These are phyloP conservation scores for Neuroterus valhalla DNA, from an alignment of 1,140 invertebrate species.

Conservation along the genomic window DNA sequence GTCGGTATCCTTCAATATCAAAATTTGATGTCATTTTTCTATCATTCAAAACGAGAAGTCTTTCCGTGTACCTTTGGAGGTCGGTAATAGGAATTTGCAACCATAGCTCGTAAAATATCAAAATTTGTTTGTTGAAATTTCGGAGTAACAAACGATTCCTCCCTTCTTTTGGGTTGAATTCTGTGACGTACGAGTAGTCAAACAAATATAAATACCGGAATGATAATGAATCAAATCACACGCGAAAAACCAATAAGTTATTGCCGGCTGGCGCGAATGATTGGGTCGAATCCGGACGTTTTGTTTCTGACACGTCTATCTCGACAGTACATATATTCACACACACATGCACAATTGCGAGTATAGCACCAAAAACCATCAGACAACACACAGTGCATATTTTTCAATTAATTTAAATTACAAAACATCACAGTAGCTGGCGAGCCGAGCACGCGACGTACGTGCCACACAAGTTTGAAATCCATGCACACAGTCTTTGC, in stretches of 20 bases:
- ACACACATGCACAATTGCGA: constrained; percentile 2
- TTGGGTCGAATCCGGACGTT: constrained; percentile 60
- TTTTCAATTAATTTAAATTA: constrained; percentile 75
- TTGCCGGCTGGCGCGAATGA: constrained; percentile 68
- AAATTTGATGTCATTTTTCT: too few species aligned
- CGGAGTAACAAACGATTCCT: not conserved
- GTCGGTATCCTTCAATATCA: too few species aligned
- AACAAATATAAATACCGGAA: constrained; percentile 73
- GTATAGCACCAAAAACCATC: constrained; percentile 59
- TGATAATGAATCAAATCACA: constrained; percentile 73
- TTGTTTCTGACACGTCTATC: constrained; percentile 54
- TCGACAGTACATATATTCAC: constrained; percentile 35
- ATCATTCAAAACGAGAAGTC: too few species aligned
- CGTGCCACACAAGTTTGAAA: constrained; percentile 34
- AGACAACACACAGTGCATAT: constrained; percentile 71
- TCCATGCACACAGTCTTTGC: constrained; percentile 44
- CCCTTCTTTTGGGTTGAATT: constrained; percentile 38
- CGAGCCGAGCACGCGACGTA: constrained; percentile 40
- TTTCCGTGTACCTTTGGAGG: too few species aligned
- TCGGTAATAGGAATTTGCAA: constrained; percentile 1
- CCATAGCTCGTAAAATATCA: constrained; percentile 1
- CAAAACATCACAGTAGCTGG: constrained; percentile 70
- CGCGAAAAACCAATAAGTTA: constrained; percentile 73
- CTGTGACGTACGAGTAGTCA: constrained; percentile 51
- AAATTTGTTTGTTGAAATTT: not conserved